Conservation (phyloP, 2,888 invertebrate genomes). For the Nineta flava region DNA sequence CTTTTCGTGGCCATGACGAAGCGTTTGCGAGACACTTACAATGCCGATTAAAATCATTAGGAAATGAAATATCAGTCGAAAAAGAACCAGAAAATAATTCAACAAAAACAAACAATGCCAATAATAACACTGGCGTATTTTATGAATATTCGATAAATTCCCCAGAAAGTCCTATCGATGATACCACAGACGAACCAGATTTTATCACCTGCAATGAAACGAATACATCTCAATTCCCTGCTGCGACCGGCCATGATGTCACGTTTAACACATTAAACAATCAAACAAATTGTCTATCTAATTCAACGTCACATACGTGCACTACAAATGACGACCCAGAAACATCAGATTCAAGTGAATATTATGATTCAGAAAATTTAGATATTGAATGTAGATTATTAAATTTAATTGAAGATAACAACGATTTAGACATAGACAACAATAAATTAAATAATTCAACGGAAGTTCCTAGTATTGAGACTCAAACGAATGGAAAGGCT, state of each 20-base stretch:
- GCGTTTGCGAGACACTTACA: constrained; percentile 66
- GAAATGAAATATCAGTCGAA: constrained; percentile 20
- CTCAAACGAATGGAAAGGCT: neutral
- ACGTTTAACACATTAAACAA: constrained; percentile 26
- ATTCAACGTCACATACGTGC: constrained; percentile 29
- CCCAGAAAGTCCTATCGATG: constrained; percentile 53
- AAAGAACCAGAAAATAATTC: constrained; percentile 1
- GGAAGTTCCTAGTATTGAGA: neutral
- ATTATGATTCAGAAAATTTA: constrained; percentile 29
- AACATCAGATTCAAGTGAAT: constrained; percentile 34
- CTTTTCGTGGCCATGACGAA: constrained; percentile 65
- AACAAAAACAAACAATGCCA: constrained; percentile 12
- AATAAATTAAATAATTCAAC: neutral
- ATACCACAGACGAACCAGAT: constrained; percentile 31
- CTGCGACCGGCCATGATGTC: constrained; percentile 26
- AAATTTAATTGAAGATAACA: neutral
- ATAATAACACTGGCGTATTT: constrained; percentile 27
- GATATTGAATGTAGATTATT: constrained; percentile 15
- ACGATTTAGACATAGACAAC: neutral
- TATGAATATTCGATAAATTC: constrained; percentile 25
- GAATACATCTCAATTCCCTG: constrained; percentile 17
- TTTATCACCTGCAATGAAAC: constrained; percentile 20
- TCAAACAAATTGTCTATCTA: constrained; percentile 23
- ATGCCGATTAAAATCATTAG: constrained; percentile 54
- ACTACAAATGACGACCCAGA: constrained; percentile 18